Conservation (phyloP, 2,113 vertebrate genomes). For the Ammospiza caudacuta region DNA sequence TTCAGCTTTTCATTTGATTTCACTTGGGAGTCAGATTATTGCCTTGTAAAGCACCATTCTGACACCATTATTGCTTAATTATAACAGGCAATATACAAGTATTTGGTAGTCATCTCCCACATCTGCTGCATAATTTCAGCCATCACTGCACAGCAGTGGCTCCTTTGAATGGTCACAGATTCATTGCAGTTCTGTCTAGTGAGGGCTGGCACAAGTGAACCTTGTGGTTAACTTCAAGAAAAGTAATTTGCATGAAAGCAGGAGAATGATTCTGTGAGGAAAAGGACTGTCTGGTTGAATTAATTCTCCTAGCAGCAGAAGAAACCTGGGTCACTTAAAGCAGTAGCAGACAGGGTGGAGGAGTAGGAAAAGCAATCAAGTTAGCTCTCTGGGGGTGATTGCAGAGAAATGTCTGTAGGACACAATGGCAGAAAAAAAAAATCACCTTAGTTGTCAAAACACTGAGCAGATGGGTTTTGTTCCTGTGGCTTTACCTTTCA, state of each 20-base stretch:
- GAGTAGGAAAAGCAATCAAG: background rate
- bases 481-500: background rate
- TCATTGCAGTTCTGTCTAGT: background rate
- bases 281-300: background rate
- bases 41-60: constrained; percentile 51
- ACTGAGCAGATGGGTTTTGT: background rate
- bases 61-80: constrained; percentile 58
- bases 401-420: background rate
- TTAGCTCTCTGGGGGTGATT: background rate
- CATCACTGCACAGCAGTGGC: background rate
- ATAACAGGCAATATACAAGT: background rate
- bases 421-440: background rate
- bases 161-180: background rate
- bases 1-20: constrained; percentile 56
- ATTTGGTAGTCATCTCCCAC: constrained; percentile 25
- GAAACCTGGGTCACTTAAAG: background rate
- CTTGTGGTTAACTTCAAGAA: background rate
- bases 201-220: background rate
- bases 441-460: background rate
- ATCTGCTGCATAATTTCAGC: constrained; percentile 42
- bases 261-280: background rate
- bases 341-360: background rate
- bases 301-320: background rate
- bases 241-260: background rate
- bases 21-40: constrained; percentile 53